Base-by-base conservation (phyloP, 2,888 invertebrate genomes). In the Hemithea aestivaria region DNA sequence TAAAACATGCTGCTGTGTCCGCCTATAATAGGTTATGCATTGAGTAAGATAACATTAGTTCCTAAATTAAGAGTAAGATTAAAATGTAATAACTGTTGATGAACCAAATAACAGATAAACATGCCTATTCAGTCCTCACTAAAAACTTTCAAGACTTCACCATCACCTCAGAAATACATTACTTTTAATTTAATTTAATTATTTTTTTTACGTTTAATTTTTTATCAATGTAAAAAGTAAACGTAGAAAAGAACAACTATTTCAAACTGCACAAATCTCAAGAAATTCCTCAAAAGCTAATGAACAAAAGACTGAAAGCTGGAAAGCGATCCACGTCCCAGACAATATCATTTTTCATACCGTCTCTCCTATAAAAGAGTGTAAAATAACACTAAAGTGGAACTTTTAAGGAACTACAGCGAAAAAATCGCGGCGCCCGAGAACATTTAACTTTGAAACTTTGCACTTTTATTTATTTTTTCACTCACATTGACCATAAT, bases 391-490 rank as follows among this genome's bases (percentile, higher is more conserved):
- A 49, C 50, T 58, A 56, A 54, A 66, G 46, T 50, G 56, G 42
- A 53, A 43, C 40, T 36, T 36, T 48, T 41, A 58, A 56, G 58
- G 53, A 48, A 51, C 51, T 48, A 48, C 59, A 48, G 62, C 61
- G 45, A 64, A 70, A 66, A 63, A 72, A 67, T 64, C 29, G 32
- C 41, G 8, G n/a, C 29, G 8, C 62, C 67, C 55, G 56, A 64
- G 58, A 73, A 72, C 70, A 71, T 73, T 75, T 73, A 76, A 74
- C 72, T 74, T 68, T 52, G 38, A 57, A 66, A 63, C 58, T 66
- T 58, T 53, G 55, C 58, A 53, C 48, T 67, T 61, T 53, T 56
- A 16, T 16, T 16, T 16, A 16, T 53, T 56, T 63, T 65, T 64
- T 64, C 58, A 61, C 65, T 66, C 58, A 37, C 59, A 71, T 67